These are phyloP conservation scores for Punctoribates punctum DNA, from an alignment of 2,888 invertebrate genomes.

Conservation along the genomic window DNA sequence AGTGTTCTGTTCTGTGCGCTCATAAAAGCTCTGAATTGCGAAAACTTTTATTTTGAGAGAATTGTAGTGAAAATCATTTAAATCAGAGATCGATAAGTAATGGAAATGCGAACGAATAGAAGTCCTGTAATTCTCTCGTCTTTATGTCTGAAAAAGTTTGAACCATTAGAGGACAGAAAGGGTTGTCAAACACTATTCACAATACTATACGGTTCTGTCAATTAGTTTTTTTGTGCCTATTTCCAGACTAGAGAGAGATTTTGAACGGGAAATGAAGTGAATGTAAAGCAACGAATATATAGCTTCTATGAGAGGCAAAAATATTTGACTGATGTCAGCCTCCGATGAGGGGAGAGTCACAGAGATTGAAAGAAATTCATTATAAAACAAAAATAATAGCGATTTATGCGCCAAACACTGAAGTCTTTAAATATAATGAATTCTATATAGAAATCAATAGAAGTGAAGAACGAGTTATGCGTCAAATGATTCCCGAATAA, in stretches of 20 bases:
- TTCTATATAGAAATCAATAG: too few species aligned
- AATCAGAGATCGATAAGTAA: too few species aligned
- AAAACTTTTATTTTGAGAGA: not conserved
- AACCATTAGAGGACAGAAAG: slow-evolving; percentile 2
- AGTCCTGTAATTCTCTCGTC: not conserved
- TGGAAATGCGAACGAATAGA: not conserved
- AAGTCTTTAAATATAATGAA: too few species aligned
- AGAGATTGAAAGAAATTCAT: not conserved
- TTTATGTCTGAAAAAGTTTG: not conserved
- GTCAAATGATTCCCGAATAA: too few species aligned
- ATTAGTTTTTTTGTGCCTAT: not conserved
- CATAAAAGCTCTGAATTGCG: too few species aligned
- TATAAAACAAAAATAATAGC: too few species aligned
- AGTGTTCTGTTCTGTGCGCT: too few species aligned
- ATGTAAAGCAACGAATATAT: not conserved
- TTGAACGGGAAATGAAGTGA: not conserved
- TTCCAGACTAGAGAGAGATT: not conserved
- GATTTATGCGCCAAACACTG: too few species aligned
- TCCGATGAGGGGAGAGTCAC: not conserved
- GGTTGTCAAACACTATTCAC: not conserved
- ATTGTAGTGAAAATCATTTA: not conserved
- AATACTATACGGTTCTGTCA: not conserved
- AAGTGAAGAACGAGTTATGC: too few species aligned
- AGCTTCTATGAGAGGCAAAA: not conserved
- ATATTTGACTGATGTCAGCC: slow-evolving; percentile 4